Conservation (phyloP, 35 echinoderm and acorn worm genomes). For the Nesometra sesokonis region DNA sequence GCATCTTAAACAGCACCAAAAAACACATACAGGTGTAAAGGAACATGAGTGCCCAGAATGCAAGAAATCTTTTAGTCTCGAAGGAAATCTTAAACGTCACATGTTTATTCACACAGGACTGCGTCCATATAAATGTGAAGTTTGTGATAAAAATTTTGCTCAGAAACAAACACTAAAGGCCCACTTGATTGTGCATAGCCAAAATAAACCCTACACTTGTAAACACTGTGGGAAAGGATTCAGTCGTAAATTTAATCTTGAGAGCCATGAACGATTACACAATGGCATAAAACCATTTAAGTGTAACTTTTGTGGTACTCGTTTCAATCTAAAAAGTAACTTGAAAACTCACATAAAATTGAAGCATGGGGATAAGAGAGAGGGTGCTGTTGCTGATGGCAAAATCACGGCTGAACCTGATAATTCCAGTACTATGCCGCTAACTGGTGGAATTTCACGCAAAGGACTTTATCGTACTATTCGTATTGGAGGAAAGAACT, state of each 20-base stretch:
- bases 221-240: not conserved
- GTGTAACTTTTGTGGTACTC: not conserved
- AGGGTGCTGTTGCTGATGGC: not conserved
- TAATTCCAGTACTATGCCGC: not conserved
- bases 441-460: not conserved
- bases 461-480: not conserved
- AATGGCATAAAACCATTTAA: not conserved
- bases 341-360: not conserved
- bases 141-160: not conserved
- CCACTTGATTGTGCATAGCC: not conserved
- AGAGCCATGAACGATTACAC: not conserved
- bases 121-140: conserved; percentile 1
- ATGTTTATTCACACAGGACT: not conserved
- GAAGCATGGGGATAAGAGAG: not conserved
- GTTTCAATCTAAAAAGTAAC: not conserved
- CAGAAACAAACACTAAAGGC: conserved; percentile 6
- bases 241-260: not conserved
- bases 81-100: not conserved
- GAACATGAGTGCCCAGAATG: conserved; percentile 5
- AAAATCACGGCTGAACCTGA: not conserved
- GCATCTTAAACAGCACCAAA: conserved; percentile 47
- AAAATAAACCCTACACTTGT: not conserved
- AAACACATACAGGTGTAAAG: conserved; percentile 11
- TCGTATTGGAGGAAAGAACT: not conserved
- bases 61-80: conserved; percentile 6